phyloP scores from a whole-genome alignment of 2,113 vertebrate species.

The Anoplopoma fimbria region DNA sequence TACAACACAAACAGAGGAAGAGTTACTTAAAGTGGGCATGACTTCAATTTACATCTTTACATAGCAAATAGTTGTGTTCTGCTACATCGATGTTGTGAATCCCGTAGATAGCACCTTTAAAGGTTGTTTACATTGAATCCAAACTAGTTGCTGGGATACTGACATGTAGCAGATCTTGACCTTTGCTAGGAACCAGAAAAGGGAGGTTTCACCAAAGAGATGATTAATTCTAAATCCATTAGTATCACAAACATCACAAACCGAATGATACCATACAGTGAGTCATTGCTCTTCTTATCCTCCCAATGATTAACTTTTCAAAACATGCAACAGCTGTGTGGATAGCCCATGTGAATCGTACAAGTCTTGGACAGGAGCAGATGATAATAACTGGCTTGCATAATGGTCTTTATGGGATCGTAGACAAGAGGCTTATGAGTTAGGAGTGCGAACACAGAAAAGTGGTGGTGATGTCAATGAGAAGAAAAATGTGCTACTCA shows the following conservation, averaged over 20 bases:
- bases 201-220: background rate
- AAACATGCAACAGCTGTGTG: constrained; percentile 20
- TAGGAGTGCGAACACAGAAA: background rate
- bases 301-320: background rate
- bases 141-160: background rate
- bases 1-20: no score
- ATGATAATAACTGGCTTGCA: background rate
- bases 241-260: background rate
- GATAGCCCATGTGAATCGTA: background rate
- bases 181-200: constrained; percentile 1
- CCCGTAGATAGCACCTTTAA: background rate
- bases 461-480: background rate
- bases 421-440: background rate
- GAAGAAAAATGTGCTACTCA: background rate
- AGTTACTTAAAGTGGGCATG: no score
- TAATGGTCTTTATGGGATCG: background rate
- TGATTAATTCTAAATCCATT: constrained; percentile 6
- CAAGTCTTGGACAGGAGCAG: background rate
- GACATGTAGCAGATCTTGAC: background rate
- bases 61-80: background rate
- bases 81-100: background rate
- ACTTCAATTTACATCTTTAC: no score
- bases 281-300: background rate
- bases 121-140: background rate
- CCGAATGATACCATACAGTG: background rate